Evolutionary conservation across 1,140 invertebrate species (phyloP).

Genomic region (Drosophila funebris): DNA sequence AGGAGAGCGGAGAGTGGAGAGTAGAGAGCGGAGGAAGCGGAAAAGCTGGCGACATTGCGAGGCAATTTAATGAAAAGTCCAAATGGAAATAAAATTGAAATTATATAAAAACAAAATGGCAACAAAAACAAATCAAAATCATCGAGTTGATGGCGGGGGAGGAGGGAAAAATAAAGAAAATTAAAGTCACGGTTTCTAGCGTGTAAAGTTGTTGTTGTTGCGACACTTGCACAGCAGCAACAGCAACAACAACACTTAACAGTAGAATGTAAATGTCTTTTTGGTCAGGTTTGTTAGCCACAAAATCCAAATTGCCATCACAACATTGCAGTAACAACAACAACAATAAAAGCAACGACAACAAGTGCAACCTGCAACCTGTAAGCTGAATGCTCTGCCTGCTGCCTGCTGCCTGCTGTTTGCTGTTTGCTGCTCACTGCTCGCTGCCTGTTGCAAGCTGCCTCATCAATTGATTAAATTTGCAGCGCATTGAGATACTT

Average conservation of each 20-base stretch:
- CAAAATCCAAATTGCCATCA: slow-evolving; percentile 79
- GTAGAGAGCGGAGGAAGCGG: slow-evolving; percentile 10
- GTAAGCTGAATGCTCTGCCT: slow-evolving; percentile 38
- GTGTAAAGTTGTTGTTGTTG: slow-evolving; percentile 75
- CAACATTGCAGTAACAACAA: slow-evolving; percentile 61
- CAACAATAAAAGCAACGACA: slow-evolving; percentile 66
- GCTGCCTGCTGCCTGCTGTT: slow-evolving; percentile 53
- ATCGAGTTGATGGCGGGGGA: neutral
- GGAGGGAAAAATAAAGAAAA: slow-evolving; percentile 58
- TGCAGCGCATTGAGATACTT: slow-evolving; percentile 67
- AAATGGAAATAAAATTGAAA: slow-evolving; percentile 73
- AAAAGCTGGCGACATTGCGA: slow-evolving; percentile 64
- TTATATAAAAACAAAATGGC: slow-evolving; percentile 66
- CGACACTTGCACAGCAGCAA: slow-evolving; percentile 60
- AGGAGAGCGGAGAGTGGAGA: neutral
- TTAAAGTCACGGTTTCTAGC: slow-evolving; percentile 80
- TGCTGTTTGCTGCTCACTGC: slow-evolving; percentile 53
- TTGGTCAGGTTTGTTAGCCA: slow-evolving; percentile 76
- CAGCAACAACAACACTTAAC: slow-evolving; percentile 64
- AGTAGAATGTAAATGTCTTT: slow-evolving; percentile 81
- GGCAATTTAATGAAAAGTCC: slow-evolving; percentile 76
- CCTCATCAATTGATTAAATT: slow-evolving; percentile 82
- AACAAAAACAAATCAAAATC: slow-evolving; percentile 70
- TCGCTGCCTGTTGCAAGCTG: slow-evolving; percentile 45
- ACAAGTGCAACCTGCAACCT: slow-evolving; percentile 64